A percentile compares a stretch with the other conserved stretches of the same genome.
Evolutionary conservation across 2,888 invertebrate species (phyloP).

Genomic region (Dynastes grantii): DNA sequence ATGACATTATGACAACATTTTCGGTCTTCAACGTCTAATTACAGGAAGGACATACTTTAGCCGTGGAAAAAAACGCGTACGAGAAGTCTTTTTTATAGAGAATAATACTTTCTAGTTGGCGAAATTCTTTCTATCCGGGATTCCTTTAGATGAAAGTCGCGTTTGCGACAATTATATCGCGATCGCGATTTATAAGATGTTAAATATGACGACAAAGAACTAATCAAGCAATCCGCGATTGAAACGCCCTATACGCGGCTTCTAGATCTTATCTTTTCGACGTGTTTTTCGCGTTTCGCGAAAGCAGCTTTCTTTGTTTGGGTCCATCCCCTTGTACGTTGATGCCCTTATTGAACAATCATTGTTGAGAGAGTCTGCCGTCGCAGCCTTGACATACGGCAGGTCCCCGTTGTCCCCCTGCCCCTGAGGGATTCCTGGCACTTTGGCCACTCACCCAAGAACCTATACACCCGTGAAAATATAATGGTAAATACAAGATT

Average conservation of each 20-base stretch:
- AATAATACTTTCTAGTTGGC: constrained; percentile 30
- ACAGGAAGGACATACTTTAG: neutral
- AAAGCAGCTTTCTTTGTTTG: constrained; percentile 45
- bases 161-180: constrained; percentile 10
- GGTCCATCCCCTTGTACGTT: constrained; percentile 42
- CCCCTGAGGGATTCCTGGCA: constrained; percentile 35
- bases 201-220: constrained; percentile 9
- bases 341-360: constrained; percentile 47
- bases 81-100: constrained; percentile 8
- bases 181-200: neutral
- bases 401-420: constrained; percentile 35
- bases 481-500: neutral
- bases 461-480: constrained; percentile 14
- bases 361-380: constrained; percentile 36
- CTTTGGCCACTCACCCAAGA: constrained; percentile 37
- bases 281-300: constrained; percentile 35
- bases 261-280: constrained; percentile 31
- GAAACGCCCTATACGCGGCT: constrained; percentile 27
- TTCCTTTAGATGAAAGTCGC: constrained; percentile 27
- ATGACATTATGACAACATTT: constrained; percentile 24
- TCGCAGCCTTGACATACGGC: constrained; percentile 44
- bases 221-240: constrained; percentile 5
- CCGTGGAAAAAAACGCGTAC: constrained; percentile 17
- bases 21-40: constrained; percentile 5
- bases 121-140: constrained; percentile 4